Percentiles rank a stretch among this genome's conserved stretches.
Conservation (phyloP, 2,888 invertebrate species). For the Spilosoma lubricipeda region DNA sequence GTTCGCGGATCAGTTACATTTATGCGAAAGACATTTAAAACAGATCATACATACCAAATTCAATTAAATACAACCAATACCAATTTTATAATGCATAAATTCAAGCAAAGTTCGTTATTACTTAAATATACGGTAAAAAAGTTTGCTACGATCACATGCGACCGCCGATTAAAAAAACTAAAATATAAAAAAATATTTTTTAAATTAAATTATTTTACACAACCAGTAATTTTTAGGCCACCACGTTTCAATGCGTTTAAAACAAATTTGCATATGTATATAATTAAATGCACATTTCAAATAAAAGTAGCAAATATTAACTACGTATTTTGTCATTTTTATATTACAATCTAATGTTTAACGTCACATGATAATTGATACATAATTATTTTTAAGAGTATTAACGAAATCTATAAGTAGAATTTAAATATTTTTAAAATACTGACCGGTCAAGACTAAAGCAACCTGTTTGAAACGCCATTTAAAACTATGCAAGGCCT, state of each 20-base stretch:
- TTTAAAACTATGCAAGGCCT: no score
- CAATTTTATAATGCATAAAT: neutral
- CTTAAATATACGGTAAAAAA: neutral
- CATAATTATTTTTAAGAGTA: neutral
- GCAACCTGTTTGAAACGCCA: neutral
- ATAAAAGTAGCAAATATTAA: constrained; percentile 41
- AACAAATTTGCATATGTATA: constrained; percentile 22
- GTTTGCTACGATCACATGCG: neutral
- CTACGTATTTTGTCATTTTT: constrained; percentile 21
- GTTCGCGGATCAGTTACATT: neutral
- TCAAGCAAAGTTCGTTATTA: neutral
- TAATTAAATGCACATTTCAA: constrained; percentile 2
- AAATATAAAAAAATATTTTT: constrained; percentile 24
- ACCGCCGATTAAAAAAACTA: constrained; percentile 17
- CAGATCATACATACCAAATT: neutral
- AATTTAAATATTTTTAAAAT: neutral
- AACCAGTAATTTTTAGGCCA: constrained; percentile 55
- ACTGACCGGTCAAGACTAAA: neutral
- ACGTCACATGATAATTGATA: neutral
- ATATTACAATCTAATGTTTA: neutral
- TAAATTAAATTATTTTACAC: no score
- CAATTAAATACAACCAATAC: neutral
- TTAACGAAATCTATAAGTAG: neutral
- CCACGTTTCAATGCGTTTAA: constrained; percentile 13
- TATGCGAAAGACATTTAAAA: neutral